These are phyloP conservation scores for Sarcophaga subvicina DNA, from an alignment of 2,888 invertebrate species.

Conservation along the genomic window DNA sequence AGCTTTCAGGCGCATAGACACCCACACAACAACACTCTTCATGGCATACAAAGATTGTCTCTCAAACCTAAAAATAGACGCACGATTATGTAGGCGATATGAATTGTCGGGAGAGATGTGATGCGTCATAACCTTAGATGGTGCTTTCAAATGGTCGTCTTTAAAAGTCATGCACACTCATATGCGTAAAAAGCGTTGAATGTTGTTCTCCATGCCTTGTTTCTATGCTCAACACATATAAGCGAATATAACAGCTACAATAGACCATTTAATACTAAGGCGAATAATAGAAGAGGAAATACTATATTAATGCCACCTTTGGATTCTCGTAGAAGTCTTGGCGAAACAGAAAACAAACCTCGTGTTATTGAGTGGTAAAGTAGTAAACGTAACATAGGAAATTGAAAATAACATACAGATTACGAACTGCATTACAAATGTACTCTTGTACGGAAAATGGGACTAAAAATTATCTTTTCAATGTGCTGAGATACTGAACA, in stretches of 20 bases:
- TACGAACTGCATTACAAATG: not conserved
- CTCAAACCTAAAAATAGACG: not conserved
- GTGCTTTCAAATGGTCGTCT: conserved; percentile 21
- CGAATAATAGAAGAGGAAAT: not conserved
- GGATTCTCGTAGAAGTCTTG: not conserved
- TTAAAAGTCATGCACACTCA: conserved; percentile 12
- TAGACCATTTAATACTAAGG: conserved; percentile 6
- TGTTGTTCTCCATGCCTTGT: not conserved
- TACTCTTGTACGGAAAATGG: not conserved
- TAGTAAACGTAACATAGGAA: not conserved
- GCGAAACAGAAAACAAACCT: not conserved
- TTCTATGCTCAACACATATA: conserved; percentile 3
- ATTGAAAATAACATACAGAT: not conserved
- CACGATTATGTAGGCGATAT: not conserved
- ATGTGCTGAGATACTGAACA: not conserved
- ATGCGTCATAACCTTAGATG: conserved; percentile 10
- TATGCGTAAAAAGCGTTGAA: not conserved
- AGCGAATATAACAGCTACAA: not conserved
- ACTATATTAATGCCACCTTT: conserved; percentile 6
- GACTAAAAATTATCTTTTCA: not conserved
- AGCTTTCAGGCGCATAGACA: conserved; percentile 14
- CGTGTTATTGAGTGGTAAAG: too few relatives aligned
- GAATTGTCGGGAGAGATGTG: not conserved
- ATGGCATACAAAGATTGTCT: not conserved
- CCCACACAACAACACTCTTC: not conserved